Conservation (phyloP, 2,113 vertebrate genomes). For the Silurus asotus region DNA sequence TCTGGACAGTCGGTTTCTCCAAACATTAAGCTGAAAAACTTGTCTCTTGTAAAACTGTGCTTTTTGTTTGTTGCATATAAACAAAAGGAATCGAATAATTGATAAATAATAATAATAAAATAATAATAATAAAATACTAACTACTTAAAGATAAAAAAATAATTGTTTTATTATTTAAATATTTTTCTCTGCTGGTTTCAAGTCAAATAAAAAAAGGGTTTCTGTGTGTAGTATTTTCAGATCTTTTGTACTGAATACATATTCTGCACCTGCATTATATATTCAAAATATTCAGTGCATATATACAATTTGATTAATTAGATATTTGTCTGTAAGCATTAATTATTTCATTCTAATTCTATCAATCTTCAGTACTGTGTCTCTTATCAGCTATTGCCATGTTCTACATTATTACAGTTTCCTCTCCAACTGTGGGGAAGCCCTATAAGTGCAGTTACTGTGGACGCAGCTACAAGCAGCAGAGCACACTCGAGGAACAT, state of each 20-base stretch:
- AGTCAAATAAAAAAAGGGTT: background rate
- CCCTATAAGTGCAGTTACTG: constrained; percentile 96
- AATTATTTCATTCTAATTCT: background rate
- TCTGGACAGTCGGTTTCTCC: no score
- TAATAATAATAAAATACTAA: no score
- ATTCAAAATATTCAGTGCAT: no score
- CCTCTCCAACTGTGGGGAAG: constrained; percentile 89
- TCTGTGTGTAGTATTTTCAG: background rate
- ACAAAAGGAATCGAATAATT: no score
- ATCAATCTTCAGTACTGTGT: background rate
- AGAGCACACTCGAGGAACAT: constrained; percentile 92
- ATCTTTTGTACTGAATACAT: background rate
- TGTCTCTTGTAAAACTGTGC: no score
- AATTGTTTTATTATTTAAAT: no score
- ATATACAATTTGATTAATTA: background rate
- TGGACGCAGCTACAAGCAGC: constrained; percentile 94
- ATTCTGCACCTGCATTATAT: no score
- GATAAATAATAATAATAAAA: no score
- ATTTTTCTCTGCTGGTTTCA: background rate
- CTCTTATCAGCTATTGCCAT: background rate
- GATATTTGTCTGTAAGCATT: background rate
- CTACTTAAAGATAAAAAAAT: no score
- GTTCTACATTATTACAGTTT: constrained; percentile 71
- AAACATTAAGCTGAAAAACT: no score
- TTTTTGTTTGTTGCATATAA: no score